Evolutionary conservation across 2,888 invertebrate species (phyloP).

Genomic region (Sesia bembeciformis): DNA sequence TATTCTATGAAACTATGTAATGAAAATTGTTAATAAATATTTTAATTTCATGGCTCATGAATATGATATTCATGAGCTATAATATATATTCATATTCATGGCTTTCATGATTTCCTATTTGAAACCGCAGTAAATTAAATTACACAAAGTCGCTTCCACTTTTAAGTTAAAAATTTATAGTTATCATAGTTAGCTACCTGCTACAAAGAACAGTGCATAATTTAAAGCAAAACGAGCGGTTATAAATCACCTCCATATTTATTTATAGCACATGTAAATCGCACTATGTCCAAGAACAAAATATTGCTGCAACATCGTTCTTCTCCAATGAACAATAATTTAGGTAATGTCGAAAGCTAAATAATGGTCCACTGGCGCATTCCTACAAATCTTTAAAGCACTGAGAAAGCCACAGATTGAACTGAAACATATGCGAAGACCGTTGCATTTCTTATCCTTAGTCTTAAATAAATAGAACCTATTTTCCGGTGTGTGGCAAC

Average conservation of each 20-base stretch:
- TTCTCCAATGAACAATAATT: constrained; percentile 27
- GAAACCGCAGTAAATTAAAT: too few species aligned
- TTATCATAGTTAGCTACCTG: background rate
- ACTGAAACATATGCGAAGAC: background rate
- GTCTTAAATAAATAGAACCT: too few species aligned
- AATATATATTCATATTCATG: too few species aligned
- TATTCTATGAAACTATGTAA: too few species aligned
- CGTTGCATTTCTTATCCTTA: background rate
- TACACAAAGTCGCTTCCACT: constrained; percentile 8
- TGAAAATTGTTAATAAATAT: too few species aligned
- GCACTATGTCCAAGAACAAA: background rate
- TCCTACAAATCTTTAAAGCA: constrained; percentile 21
- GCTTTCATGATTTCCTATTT: too few species aligned
- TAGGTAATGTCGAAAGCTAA: constrained; percentile 26
- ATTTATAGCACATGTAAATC: background rate
- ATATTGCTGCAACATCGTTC: background rate
- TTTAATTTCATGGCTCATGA: too few species aligned
- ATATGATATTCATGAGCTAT: too few species aligned
- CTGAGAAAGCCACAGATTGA: constrained; percentile 14
- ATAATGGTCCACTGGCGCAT: constrained; percentile 28
- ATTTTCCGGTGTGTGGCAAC: too few species aligned
- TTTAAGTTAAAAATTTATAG: too few species aligned
- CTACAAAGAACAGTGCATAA: background rate
- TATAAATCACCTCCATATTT: background rate
- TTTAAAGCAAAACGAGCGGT: background rate